Evolutionary conservation across 2,888 invertebrate genomes (phyloP), one percentile per base, ranked within the genome.

Genomic region (Drosophila melanocephala): DNA sequence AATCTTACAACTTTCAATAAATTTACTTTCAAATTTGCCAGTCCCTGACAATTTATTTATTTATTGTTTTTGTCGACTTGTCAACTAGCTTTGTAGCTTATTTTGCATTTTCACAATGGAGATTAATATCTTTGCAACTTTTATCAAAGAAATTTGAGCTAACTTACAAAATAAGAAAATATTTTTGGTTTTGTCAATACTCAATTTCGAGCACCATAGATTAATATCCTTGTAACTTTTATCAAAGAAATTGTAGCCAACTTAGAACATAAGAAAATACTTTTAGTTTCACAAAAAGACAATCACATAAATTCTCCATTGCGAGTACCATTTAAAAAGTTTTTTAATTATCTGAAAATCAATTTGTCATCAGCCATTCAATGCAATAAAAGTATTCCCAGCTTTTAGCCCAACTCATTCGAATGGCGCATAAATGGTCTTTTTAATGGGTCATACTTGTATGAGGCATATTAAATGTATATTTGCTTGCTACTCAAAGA

Each of bases 351-450:
- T 22, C 56, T 26, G 12, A 58, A 58, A 53, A 35, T 47, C 26
- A 63, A 58, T 53, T 63, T 50, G n/a, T 14, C 69, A 71, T 42
- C 44, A 60, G 33, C 26, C 5, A 19, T 19, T 16, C 3, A 51
- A 19, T 19, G 19, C n/a, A 28, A 32, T 52, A 12, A 4, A 30
- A 30, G 9, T 26, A 9, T 47, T 26, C 4, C 22, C 30, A n/a
- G n/a, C 19, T 12, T 51, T 30, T 5, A 30, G 3, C 6, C 6
- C 14, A 64, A 70, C 53, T 57, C 53, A 12, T 70, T 42, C 26
- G 58, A 72, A 53, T 57, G 32, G 50, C 53, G 30, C 59, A 60
- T 66, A 66, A 76, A 62, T 71, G 63, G 42, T 33, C 50, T 5
- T 60, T 72, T 72, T 61, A 53, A 64, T 59, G 50, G 52, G 10